phyloP scores from a whole-genome alignment of 2,113 vertebrate species.

The Anoura caudifer region DNA sequence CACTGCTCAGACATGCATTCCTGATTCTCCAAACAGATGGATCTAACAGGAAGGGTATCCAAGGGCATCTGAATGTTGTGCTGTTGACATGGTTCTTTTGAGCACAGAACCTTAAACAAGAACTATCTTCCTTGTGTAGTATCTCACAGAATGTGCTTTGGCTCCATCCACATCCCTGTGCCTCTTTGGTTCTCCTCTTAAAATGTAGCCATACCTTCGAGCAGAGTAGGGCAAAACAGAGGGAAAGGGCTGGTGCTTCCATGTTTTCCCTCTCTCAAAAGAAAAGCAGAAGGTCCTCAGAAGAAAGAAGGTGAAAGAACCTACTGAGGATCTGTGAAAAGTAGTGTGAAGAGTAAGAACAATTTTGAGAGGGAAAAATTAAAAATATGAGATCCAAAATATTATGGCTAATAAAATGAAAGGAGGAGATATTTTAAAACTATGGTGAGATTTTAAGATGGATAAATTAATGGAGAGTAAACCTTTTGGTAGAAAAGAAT shows the following conservation, averaged over 20 bases:
- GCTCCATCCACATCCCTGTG: neutral
- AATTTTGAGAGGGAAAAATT: neutral
- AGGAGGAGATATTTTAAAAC: neutral
- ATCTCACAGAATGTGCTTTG: neutral
- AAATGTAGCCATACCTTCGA: neutral
- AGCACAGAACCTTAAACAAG: neutral
- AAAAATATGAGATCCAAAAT: neutral
- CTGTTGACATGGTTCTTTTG: neutral
- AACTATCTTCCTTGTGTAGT: neutral
- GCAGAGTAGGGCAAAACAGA: neutral
- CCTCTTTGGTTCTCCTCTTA: neutral
- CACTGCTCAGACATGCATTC: neutral
- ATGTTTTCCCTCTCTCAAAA: neutral
- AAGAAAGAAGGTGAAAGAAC: neutral
- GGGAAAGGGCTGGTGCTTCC: neutral
- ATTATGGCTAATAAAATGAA: neutral
- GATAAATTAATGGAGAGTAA: neutral
- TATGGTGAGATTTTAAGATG: neutral
- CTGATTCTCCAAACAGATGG: neutral
- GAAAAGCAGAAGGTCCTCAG: neutral
- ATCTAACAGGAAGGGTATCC: neutral
- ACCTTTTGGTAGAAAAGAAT: neutral
- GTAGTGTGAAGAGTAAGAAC: neutral
- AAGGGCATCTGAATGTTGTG: neutral
- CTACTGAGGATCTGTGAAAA: neutral